Evolutionary conservation across 2,888 invertebrate species (phyloP), one percentile per base, ranked within the genome.

Genomic region (Cactoblastis cactorum): DNA sequence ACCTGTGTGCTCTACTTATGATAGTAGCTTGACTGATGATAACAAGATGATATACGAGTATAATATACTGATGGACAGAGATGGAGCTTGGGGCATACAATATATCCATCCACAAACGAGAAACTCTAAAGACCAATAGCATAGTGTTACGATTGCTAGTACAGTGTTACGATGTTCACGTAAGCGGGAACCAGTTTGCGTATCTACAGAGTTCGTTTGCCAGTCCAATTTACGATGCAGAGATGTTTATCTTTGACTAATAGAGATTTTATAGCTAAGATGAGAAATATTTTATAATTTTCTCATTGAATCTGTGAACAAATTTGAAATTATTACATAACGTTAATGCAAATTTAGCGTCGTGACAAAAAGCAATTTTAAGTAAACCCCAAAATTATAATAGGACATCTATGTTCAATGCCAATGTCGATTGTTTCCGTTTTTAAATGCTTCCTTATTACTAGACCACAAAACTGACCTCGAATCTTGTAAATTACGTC

Each of bases 41-140:
- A 28, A 28, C 28, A 28, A 28, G 22, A 9, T 28, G 1, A 28
- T n/a, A n/a, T n/a, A n/a, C n/a, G n/a, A n/a, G n/a, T n/a, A n/a
- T n/a, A n/a, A n/a, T n/a, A n/a, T n/a, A 28, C 22, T 4, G 28
- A 28, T 28, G 8, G 28, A 9, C 56, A 58, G 15, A 35, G 14
- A 4, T 35, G 35, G 35, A 65, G 70, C 67, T 64, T 64, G 57
- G 59, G 62, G 74, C 75, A 77, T 77, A 77, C 71, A 56, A 74
- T 77, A 75, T 73, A 62, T 62, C 53, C 14, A 18, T 34, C 8
- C 28, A 49, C 56, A 49, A 50, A 53, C 58, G 54, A 54, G 62
- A 64, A 62, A 67, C 62, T 61, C 58, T 57, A 61, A 69, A 67
- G 67, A 72, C 65, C 49, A 59, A 61, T 59, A 57, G 53, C 54